phyloP scores from a whole-genome alignment of 2,888 invertebrate genomes.

The Rhaphigaster nebulosa region DNA sequence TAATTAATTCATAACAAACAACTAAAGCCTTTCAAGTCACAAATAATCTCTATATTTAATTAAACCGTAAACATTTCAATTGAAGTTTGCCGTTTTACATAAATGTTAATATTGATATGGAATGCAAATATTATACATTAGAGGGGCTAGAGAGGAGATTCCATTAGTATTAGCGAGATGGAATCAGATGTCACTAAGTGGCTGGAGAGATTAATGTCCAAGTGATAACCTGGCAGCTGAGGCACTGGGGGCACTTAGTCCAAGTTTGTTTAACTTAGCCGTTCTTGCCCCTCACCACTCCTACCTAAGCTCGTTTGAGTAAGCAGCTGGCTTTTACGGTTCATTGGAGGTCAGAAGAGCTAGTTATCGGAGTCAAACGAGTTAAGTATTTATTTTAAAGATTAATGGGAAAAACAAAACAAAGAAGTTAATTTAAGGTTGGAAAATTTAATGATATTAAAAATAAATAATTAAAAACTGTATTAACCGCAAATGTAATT shows the following conservation, averaged over 20 bases:
- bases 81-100: not conserved
- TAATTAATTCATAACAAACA: too few species aligned
- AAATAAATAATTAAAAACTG: too few species aligned
- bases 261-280: conserved; percentile 37
- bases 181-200: conserved; percentile 32
- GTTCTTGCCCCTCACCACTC: not conserved
- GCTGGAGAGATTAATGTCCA: conserved; percentile 31
- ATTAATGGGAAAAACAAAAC: not conserved
- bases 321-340: conserved; percentile 17
- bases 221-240: conserved; percentile 21
- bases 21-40: too few species aligned
- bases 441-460: too few species aligned
- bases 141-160: not conserved
- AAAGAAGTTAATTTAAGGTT: not conserved
- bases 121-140: conserved; percentile 27
- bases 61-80: not conserved
- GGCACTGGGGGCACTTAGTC: not conserved
- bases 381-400: not conserved
- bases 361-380: not conserved
- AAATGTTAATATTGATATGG: not conserved
- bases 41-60: not conserved
- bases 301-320: not conserved
- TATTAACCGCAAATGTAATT: too few species aligned
- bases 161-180: conserved; percentile 32
- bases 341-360: not conserved